Percentiles rank a stretch among this genome's conserved stretches.
Conservation (phyloP, 2,797 vertebrate species). For the Rhinoraja longicauda region DNA sequence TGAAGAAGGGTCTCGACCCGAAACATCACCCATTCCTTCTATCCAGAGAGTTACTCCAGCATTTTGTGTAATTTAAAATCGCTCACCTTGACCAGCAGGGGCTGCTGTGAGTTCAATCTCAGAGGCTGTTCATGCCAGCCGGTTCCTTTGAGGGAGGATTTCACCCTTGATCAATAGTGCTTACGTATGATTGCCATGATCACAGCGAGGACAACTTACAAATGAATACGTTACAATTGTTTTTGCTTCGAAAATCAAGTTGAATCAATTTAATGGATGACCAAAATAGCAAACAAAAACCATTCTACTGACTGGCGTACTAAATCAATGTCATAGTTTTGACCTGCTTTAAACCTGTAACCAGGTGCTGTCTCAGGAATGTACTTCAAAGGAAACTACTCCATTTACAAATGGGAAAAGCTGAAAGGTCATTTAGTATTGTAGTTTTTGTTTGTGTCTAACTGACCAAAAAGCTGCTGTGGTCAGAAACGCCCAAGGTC, state of each 20-base stretch:
- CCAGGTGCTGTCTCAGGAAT: constrained; percentile 36
- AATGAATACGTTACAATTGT: constrained; percentile 14
- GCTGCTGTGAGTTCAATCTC: neutral
- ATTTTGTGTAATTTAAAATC: neutral
- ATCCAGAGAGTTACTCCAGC: too few relatives aligned
- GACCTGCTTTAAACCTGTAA: constrained; percentile 32
- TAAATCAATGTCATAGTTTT: constrained; percentile 28
- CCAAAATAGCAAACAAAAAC: constrained; percentile 17
- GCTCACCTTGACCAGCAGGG: neutral
- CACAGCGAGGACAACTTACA: neutral
- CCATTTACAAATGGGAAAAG: constrained; percentile 24
- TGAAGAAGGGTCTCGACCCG: too few relatives aligned
- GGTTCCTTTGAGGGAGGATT: neutral
- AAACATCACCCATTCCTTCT: too few relatives aligned
- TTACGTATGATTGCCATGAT: neutral
- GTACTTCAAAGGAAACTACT: constrained; percentile 24
- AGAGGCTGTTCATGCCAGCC: neutral
- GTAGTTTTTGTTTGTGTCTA: constrained; percentile 37
- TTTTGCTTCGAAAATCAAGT: neutral
- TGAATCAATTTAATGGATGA: constrained; percentile 36
- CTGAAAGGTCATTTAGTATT: constrained; percentile 37
- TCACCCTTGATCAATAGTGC: constrained; percentile 21
- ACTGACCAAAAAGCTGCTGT: constrained; percentile 38
- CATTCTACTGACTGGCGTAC: neutral
- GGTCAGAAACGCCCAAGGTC: constrained; percentile 36